Evolutionary conservation across 2,797 vertebrate species (phyloP), one percentile per base, ranked within the genome.

Genomic region (Smutsia gigantea): DNA sequence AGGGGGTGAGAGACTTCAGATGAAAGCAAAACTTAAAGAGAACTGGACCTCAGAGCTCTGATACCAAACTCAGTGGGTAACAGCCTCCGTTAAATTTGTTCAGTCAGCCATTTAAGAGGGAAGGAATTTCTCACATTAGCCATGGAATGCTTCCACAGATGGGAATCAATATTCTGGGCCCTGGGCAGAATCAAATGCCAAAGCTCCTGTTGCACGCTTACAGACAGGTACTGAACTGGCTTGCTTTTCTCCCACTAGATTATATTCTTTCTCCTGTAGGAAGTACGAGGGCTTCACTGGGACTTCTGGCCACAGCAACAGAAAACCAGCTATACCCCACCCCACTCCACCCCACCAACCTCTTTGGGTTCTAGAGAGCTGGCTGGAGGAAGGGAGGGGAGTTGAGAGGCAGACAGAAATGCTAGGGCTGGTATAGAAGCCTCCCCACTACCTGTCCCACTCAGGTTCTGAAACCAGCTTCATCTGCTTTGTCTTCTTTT

Each of bases 11-110:
- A 96, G 97, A 98, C 98, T 98, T 97, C 34, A 98, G 98, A 98
- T 98, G 98, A 98, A 98, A 99, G 98, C 97, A 94, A 94, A 98
- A 96, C 98, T 98, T 98, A 98, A 98, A 98, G 97, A 98, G 97
- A 98, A 98, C 93, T 14, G 78, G 97, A 98, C 96, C 97, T 97
- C 98, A 96, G 98, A 98, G 98, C 98, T 98, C 98, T 97, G 95
- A 98, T 97, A 97, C 21, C 97, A 95, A 96, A 96, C 98, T 98
- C 98, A 97, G 98, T 99, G 98, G 98, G 98, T 98, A 98, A 98
- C 98, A 98, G 96, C 97, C 97, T 98, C 98, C 92, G 93, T 98
- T 98, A 98, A 98, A 98, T 98, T 98, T 98, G 98, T 91, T 98
- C 98, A 98, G 98, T 98, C 98, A 98, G 98, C 98, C 98, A 98